phyloP scores from a whole-genome alignment of 1,140 invertebrate species.

The fruit fly (Drosophila melanogaster) region DNA sequence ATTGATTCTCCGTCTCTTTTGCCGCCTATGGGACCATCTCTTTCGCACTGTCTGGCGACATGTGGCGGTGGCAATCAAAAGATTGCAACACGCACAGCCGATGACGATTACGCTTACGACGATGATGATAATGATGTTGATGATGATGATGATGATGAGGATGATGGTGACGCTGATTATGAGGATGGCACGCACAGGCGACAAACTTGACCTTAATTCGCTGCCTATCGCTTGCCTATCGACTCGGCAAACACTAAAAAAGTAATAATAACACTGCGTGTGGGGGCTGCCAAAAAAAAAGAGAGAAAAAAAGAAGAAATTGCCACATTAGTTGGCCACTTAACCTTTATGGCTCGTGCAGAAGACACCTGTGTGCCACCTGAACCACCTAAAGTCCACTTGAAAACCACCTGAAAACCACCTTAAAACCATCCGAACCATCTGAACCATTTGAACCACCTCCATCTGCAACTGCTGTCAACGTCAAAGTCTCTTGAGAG shows the following conservation, averaged over 20 bases:
- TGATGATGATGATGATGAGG: conserved; percentile 7
- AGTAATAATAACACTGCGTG: conserved; percentile 36
- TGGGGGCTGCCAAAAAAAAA: conserved; percentile 43
- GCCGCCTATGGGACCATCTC: background rate
- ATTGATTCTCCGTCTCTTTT: conserved; percentile 27
- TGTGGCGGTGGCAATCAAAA: conserved; percentile 48
- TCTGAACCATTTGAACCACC: conserved; percentile 2
- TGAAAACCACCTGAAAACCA: conserved; percentile 15
- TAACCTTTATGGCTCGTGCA: conserved; percentile 43
- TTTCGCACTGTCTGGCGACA: conserved; percentile 31
- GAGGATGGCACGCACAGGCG: conserved; percentile 50
- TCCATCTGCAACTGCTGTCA: conserved; percentile 6
- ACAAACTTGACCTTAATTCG: conserved; percentile 64
- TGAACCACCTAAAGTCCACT: conserved; percentile 11
- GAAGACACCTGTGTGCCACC: conserved; percentile 18
- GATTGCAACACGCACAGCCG: conserved; percentile 52
- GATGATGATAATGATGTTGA: conserved; percentile 22
- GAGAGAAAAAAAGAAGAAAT: conserved; percentile 30
- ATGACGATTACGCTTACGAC: conserved; percentile 12
- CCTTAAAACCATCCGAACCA: background rate
- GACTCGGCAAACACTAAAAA: conserved; percentile 29
- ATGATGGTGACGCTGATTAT: background rate
- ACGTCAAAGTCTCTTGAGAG: conserved; percentile 10
- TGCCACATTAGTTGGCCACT: conserved; percentile 55
- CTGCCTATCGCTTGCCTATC: conserved; percentile 42